phyloP scores from a whole-genome alignment of 2,797 vertebrate species.

The Gallinago stenura region DNA sequence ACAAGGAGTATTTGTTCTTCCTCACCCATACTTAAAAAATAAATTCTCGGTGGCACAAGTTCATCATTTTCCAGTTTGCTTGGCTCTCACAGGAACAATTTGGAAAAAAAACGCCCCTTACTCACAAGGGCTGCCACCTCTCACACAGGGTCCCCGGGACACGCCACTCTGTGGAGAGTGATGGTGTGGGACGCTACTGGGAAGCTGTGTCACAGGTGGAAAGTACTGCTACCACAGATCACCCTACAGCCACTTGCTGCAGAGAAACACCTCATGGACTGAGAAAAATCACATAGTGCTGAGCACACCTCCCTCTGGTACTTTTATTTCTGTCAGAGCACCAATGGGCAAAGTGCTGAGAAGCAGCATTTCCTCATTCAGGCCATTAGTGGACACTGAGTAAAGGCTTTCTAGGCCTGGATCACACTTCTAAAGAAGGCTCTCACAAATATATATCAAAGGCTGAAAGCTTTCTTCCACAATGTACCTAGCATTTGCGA shows the following conservation, averaged over 20 bases:
- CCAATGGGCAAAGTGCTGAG: neutral
- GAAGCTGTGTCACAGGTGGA: neutral
- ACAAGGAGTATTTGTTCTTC: slow-evolving; percentile 61
- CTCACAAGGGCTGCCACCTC: neutral
- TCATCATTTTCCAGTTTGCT: slow-evolving; percentile 55
- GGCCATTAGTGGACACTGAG: neutral
- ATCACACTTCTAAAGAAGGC: neutral
- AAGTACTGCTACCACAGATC: neutral
- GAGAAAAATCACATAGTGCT: neutral
- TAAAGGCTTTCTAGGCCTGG: neutral
- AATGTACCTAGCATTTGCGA: neutral
- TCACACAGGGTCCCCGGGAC: neutral
- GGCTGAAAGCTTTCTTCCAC: neutral
- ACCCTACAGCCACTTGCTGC: neutral
- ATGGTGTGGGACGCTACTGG: neutral
- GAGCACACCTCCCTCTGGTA: neutral
- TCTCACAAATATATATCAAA: neutral
- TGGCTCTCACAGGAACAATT: slow-evolving; percentile 23
- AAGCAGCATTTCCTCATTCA: neutral
- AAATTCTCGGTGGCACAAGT: slow-evolving; percentile 33
- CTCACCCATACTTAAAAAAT: slow-evolving; percentile 30
- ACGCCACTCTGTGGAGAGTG: accelerated
- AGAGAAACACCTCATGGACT: neutral
- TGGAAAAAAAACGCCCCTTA: neutral
- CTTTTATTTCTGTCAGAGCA: neutral